A percentile compares a stretch with the other conserved stretches of the same genome.
Evolutionary conservation across 2,888 invertebrate species (phyloP).

Genomic region (Panorpa germanica): DNA sequence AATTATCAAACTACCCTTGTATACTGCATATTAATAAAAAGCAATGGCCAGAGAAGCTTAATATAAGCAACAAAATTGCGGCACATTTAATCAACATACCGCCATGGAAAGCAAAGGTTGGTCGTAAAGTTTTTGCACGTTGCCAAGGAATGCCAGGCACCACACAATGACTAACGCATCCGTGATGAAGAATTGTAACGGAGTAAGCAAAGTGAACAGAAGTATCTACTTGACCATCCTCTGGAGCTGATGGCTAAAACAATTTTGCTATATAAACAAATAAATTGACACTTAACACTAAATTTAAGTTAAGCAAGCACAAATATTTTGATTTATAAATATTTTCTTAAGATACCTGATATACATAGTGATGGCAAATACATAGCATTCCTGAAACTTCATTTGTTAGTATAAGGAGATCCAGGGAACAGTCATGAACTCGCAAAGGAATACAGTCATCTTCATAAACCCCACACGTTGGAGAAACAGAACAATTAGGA

Average conservation of each 20-base stretch:
- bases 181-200: slow-evolving; percentile 64
- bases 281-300: no score
- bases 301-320: no score
- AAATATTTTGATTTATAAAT: slow-evolving; percentile 13
- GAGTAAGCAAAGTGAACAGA: slow-evolving; percentile 74
- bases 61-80: no score
- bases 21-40: no score
- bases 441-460: slow-evolving; percentile 64
- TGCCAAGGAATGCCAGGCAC: slow-evolving; percentile 66
- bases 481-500: slow-evolving; percentile 31
- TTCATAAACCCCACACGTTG: slow-evolving; percentile 51
- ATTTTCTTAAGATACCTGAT: slow-evolving; percentile 37
- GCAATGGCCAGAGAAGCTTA: no score
- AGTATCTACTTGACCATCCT: no score
- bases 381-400: slow-evolving; percentile 48
- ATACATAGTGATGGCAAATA: slow-evolving; percentile 68
- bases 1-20: no score
- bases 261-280: no score
- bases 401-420: slow-evolving; percentile 59
- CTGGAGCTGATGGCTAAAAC: no score
- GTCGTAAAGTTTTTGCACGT: slow-evolving; percentile 53
- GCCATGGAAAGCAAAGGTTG: slow-evolving; percentile 59
- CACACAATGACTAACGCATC: slow-evolving; percentile 65
- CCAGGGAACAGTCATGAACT: slow-evolving; percentile 64
- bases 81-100: slow-evolving; percentile 16